A percentile compares a stretch with the other conserved stretches of the same genome.
Conservation (phyloP, 2,888 invertebrate species). For the Labia minor region DNA sequence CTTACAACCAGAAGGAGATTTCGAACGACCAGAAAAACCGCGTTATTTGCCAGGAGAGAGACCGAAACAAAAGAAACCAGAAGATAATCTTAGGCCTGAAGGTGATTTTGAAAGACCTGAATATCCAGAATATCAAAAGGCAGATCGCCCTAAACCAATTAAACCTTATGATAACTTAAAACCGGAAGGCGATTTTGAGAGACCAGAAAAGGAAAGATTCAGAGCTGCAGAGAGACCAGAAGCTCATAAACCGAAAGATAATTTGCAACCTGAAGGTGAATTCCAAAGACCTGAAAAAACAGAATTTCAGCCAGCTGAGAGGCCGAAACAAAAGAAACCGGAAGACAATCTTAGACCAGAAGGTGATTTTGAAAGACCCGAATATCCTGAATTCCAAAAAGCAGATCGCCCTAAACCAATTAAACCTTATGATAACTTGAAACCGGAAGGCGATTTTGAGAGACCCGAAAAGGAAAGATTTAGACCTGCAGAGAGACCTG, state of each 20-base stretch:
- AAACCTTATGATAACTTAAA: slow-evolving; percentile 39
- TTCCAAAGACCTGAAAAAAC: slow-evolving; percentile 37
- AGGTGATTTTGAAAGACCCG: slow-evolving; percentile 39
- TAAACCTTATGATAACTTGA: slow-evolving; percentile 32
- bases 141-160: slow-evolving; percentile 33
- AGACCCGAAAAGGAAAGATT: slow-evolving; percentile 30
- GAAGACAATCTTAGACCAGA: slow-evolving; percentile 38
- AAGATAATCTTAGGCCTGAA: slow-evolving; percentile 29
- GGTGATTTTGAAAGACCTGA: slow-evolving; percentile 30
- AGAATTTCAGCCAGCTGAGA: slow-evolving; percentile 43
- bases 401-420: slow-evolving; percentile 33
- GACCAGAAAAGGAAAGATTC: slow-evolving; percentile 37
- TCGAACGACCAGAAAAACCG: slow-evolving; percentile 33
- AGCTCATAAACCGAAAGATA: slow-evolving; percentile 35
- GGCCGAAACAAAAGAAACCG: slow-evolving; percentile 36
- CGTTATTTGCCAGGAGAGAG: slow-evolving; percentile 34
- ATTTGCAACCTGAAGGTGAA: slow-evolving; percentile 39
- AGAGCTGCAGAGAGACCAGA: slow-evolving; percentile 38
- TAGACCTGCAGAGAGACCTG: slow-evolving; percentile 37
- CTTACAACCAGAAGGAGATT: slow-evolving; percentile 45
- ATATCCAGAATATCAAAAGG: slow-evolving; percentile 30
- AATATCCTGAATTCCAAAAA: slow-evolving; percentile 35
- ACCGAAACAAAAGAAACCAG: slow-evolving; percentile 30
- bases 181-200: slow-evolving; percentile 47
- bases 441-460: slow-evolving; percentile 38